Conservation (phyloP, 2,888 invertebrate genomes). For the Leptopilina myrica region DNA sequence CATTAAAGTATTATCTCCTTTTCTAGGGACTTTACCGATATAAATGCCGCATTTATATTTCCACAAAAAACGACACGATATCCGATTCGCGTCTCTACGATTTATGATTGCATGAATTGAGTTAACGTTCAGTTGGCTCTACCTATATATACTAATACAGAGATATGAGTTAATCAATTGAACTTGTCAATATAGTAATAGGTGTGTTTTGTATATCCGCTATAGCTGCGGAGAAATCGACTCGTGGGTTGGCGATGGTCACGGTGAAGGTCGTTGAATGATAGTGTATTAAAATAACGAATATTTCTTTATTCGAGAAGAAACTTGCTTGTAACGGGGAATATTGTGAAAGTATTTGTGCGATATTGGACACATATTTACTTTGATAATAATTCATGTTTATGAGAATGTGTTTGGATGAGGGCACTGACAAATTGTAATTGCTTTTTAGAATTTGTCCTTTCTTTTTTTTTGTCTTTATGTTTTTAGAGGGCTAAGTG, state of each 20-base stretch:
- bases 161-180: neutral
- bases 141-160: too few species aligned
- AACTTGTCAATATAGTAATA: slow-evolving; percentile 1
- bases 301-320: neutral
- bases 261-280: slow-evolving; percentile 31
- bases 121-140: neutral
- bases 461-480: too few species aligned
- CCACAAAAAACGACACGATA: neutral
- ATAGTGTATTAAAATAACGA: neutral
- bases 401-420: too few species aligned
- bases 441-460: too few species aligned
- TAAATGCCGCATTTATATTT: slow-evolving; percentile 29
- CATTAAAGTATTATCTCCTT: slow-evolving; percentile 23
- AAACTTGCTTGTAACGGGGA: neutral
- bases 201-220: slow-evolving; percentile 6
- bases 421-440: too few species aligned
- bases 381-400: too few species aligned
- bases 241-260: slow-evolving; percentile 13
- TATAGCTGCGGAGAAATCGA: slow-evolving; percentile 5
- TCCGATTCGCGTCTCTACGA: neutral
- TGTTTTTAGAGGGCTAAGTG: too few species aligned
- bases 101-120: slow-evolving; percentile 26
- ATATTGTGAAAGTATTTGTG: slow-evolving; percentile 1
- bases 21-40: slow-evolving; percentile 14
- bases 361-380: neutral